Conservation (phyloP, 2,113 vertebrate genomes). For the Catharus fuscescens region DNA sequence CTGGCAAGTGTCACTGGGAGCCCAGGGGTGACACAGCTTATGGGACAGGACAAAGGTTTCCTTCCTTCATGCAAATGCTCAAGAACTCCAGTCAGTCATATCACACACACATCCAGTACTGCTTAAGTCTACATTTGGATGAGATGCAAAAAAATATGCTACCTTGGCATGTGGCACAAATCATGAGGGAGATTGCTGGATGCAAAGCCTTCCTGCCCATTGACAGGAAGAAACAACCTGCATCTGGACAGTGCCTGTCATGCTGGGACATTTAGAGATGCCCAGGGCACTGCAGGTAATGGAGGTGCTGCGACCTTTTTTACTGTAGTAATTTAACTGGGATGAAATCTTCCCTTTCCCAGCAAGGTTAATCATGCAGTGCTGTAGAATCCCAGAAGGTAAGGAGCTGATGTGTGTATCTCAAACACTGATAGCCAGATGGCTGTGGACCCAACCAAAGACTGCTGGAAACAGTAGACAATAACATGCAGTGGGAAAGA, state of each 20-base stretch:
- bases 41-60: background rate
- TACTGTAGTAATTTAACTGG: background rate
- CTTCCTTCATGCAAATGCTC: background rate
- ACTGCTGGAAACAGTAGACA: background rate
- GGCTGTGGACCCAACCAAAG: background rate
- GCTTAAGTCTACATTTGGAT: background rate
- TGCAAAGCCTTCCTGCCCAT: background rate
- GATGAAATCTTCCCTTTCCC: background rate
- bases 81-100: accelerated
- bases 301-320: background rate
- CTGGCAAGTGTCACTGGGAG: background rate
- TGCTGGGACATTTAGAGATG: background rate
- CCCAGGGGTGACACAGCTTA: background rate
- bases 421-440: background rate
- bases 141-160: background rate
- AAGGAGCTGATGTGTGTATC: background rate
- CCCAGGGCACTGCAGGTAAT: background rate
- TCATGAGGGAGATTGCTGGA: background rate
- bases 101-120: background rate
- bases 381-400: background rate
- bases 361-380: background rate
- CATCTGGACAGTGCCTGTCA: background rate
- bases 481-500: background rate
- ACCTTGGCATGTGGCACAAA: background rate
- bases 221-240: background rate